Percentiles rank a stretch among this genome's conserved stretches.
phyloP scores from a whole-genome alignment of 2,888 invertebrate genomes.

The Rhorus exstirpatorius region DNA sequence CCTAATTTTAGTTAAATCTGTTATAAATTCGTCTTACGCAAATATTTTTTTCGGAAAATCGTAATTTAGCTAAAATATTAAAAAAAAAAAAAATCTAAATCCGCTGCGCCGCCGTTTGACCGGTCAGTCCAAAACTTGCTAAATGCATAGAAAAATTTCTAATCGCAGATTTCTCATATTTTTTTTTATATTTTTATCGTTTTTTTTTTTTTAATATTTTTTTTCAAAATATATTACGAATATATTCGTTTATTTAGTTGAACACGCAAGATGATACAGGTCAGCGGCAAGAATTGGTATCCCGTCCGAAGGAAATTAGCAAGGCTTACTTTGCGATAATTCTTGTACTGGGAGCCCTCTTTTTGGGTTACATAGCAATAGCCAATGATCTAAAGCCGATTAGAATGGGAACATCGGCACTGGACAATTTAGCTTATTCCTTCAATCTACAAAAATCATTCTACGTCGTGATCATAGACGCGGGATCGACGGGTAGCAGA shows the following conservation, averaged over 20 bases:
- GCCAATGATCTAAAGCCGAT: constrained; percentile 79
- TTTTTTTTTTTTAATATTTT: background rate
- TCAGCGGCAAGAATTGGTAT: constrained; percentile 68
- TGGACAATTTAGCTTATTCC: constrained; percentile 91
- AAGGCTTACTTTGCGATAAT: constrained; percentile 75
- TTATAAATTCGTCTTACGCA: too few species aligned
- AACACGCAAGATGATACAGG: constrained; percentile 73
- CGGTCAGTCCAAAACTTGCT: too few species aligned
- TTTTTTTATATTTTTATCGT: background rate
- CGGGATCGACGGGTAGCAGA: constrained; percentile 97
- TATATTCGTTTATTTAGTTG: constrained; percentile 66
- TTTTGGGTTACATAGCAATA: constrained; percentile 81
- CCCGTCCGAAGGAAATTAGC: constrained; percentile 75
- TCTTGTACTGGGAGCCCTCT: constrained; percentile 74
- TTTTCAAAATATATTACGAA: background rate
- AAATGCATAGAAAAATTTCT: too few species aligned
- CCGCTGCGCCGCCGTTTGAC: too few species aligned
- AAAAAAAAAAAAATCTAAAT: too few species aligned
- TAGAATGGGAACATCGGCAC: constrained; percentile 85
- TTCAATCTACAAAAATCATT: constrained; percentile 91
- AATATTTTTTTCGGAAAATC: too few species aligned
- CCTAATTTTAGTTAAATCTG: too few species aligned
- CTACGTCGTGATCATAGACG: constrained; percentile 96
- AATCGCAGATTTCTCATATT: too few species aligned
- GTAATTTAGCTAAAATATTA: too few species aligned